Percentiles rank a stretch among this genome's conserved stretches.
Evolutionary conservation across 2,888 invertebrate species (phyloP).

Genomic region (Monoplex corrugatus): DNA sequence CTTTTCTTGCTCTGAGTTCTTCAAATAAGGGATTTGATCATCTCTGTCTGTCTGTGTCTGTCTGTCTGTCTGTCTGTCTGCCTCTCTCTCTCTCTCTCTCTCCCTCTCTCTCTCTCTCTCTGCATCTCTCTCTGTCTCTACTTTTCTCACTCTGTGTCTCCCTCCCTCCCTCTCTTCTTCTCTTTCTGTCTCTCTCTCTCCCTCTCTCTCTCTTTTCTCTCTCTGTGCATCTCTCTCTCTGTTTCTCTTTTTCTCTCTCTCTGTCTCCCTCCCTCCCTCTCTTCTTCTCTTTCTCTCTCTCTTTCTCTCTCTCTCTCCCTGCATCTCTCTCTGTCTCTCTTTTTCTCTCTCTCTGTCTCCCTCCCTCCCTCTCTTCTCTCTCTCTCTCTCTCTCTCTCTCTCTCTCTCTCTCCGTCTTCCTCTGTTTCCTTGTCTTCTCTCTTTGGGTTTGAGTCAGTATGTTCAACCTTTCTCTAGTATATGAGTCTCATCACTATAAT

Average conservation of each 20-base stretch:
- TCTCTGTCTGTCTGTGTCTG: neutral
- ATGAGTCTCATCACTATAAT: too few relatives aligned
- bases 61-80: neutral
- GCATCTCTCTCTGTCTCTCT: neutral
- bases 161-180: too few relatives aligned
- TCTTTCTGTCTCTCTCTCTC: neutral
- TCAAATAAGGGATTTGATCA: too few relatives aligned
- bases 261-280: slow-evolving; percentile 18
- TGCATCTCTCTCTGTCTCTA: neutral
- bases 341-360: too few relatives aligned
- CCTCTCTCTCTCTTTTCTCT: neutral
- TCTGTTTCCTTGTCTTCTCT: too few relatives aligned
- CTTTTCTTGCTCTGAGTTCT: too few relatives aligned
- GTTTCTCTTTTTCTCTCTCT: neutral
- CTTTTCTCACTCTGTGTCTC: neutral
- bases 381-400: neutral
- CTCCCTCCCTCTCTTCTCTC: too few relatives aligned
- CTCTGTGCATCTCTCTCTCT: slow-evolving; percentile 13
- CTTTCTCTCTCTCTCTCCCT: neutral
- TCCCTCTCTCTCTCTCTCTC: slow-evolving; percentile 20
- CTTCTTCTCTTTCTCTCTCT: neutral
- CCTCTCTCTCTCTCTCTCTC: neutral
- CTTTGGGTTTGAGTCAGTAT: neutral
- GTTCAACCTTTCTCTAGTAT: too few relatives aligned
- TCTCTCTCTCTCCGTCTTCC: too few relatives aligned